A percentile compares a stretch with the other conserved stretches of the same genome.
phyloP scores from a whole-genome alignment of 35 echinoderm and acorn worm genomes.

The Lytechinus variegatus region DNA sequence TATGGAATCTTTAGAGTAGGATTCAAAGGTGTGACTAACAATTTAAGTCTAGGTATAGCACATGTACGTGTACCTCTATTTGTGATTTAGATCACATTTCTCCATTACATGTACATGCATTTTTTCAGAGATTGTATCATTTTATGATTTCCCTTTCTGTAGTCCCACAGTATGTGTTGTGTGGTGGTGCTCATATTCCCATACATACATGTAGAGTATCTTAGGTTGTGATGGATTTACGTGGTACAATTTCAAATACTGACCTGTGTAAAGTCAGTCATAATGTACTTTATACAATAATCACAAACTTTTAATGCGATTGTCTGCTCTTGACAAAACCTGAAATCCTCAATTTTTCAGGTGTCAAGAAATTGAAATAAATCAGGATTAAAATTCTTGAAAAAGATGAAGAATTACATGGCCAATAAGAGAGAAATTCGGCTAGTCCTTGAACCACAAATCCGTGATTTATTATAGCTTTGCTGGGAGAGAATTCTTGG shows the following conservation, averaged over 20 bases:
- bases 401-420: neutral
- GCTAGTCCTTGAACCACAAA: slow-evolving; percentile 10
- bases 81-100: no score
- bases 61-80: no score
- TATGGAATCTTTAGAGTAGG: no score
- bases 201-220: neutral
- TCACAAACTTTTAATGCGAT: neutral
- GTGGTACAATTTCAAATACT: neutral
- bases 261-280: neutral
- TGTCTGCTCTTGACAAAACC: neutral
- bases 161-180: no score
- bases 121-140: no score
- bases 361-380: neutral
- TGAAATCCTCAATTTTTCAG: neutral
- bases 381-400: neutral
- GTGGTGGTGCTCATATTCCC: no score
- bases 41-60: no score
- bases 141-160: no score
- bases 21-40: no score
- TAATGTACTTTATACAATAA: neutral
- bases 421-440: neutral
- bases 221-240: neutral
- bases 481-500: neutral
- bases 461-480: slow-evolving; percentile 2
- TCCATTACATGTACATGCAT: no score